Percentiles rank a stretch among this genome's conserved stretches.
phyloP scores from a whole-genome alignment of 2,888 invertebrate genomes.

The Philonicus albiceps region DNA sequence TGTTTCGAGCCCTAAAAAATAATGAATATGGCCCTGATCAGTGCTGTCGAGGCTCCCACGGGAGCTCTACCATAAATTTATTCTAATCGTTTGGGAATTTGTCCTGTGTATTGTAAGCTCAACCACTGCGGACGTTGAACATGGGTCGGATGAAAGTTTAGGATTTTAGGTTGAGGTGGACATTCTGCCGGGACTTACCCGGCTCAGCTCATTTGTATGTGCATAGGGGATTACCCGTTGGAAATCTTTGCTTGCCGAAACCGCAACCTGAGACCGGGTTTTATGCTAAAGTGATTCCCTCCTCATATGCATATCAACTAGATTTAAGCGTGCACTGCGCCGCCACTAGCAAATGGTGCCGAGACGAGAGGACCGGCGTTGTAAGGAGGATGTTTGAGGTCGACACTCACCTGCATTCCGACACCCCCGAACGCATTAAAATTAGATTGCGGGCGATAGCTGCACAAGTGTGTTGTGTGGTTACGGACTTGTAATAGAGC shows the following conservation, averaged over 20 bases:
- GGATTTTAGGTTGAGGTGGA: slow-evolving; percentile 3
- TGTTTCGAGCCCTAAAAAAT: slow-evolving; percentile 24
- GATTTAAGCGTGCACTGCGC: not conserved
- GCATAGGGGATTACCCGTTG: not conserved
- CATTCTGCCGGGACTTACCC: not conserved
- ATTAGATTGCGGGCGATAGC: not conserved
- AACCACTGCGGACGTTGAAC: not conserved
- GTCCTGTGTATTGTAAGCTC: not conserved
- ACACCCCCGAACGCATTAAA: not conserved
- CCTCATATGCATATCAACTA: slow-evolving; percentile 30
- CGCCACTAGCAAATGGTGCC: slow-evolving; percentile 2
- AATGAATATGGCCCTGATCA: slow-evolving; percentile 31
- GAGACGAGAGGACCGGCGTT: not conserved
- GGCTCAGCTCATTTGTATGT: not conserved
- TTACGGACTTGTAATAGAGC: slow-evolving; percentile 7
- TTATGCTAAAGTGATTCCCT: slow-evolving; percentile 33
- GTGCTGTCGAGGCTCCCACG: slow-evolving; percentile 1
- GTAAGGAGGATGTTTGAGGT: not conserved
- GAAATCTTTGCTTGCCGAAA: slow-evolving; percentile 15
- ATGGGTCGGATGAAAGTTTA: not conserved
- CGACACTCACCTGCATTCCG: not conserved
- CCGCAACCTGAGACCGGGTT: not conserved
- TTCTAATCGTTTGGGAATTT: slow-evolving; percentile 22
- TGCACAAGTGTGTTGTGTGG: slow-evolving; percentile 14
- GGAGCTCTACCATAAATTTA: not conserved